Evolutionary conservation across 2,113 vertebrate genomes (phyloP), one percentile per base, ranked within the genome.

Genomic region (Syngnathus typhle): DNA sequence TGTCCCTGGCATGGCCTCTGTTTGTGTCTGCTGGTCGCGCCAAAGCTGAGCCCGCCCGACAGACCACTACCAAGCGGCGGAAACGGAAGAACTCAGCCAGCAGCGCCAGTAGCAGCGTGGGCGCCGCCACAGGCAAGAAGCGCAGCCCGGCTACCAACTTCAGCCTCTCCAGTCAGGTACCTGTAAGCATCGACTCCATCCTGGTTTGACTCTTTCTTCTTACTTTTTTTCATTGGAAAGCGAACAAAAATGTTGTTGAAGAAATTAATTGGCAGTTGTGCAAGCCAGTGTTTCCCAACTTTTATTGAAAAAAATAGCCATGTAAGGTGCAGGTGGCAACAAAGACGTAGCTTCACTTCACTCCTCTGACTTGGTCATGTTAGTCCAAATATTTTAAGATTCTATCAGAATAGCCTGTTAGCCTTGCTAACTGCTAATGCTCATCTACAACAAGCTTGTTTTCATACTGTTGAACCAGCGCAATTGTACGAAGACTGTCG

Each of bases 161-260:
- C 92, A 98, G 91, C 89, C 93, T 99, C 93, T 93, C 95, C 93
- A 98, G 93, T 93, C 97, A 99, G 96, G 96, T 98, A 97, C 97
- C 97, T 98, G 97, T 99, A 98, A 98, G 97, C 96, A 94, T 96
- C 95, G 60, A 77, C 91, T 92, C 83, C 94, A 84, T 58, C 88
- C 91, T 66, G 78, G 82, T 87, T 87, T 83, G 77, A 47, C 64
- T 70, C 63, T 32, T 38, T 80, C 39, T 67, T 73, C 70, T 75
- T 51, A 41, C 65, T 71, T 72, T 75, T 60, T 43, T 21, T 27
- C 19, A 52, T 21, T 3, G 3, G 12, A 39, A 41, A 6, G 37
- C 36, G 0, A 60, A n/a, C 7, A 60, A 18, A 56, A 56, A 32
- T 32, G 13, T 56, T 15, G 3, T 19, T 4, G 12, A 55, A 55